Percentiles rank a stretch among this genome's conserved stretches.
Evolutionary conservation across 2,888 invertebrate genomes (phyloP).

Genomic region (Phortica okadai): DNA sequence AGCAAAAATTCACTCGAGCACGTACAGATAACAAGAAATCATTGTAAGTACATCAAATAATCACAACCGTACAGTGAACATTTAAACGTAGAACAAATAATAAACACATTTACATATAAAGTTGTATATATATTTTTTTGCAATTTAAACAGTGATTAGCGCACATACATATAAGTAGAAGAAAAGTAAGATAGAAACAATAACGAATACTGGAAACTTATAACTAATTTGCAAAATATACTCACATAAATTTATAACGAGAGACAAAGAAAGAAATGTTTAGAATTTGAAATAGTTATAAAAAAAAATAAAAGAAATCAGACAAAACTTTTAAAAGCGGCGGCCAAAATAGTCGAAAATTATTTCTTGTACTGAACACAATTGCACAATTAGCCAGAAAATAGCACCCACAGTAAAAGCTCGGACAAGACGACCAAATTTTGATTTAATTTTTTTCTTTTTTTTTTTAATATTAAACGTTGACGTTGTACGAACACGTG

Average conservation of each 20-base stretch:
- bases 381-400: constrained; percentile 3
- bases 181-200: constrained; percentile 31
- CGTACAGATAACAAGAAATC: neutral
- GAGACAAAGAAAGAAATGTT: constrained; percentile 49
- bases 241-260: constrained; percentile 63
- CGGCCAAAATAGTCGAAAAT: neutral
- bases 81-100: constrained; percentile 17
- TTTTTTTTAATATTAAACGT: neutral
- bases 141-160: neutral
- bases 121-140: neutral
- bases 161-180: neutral
- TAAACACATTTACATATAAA: constrained; percentile 28
- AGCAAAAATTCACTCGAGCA: neutral
- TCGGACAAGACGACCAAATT: constrained; percentile 10
- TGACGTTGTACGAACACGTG: neutral
- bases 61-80: neutral
- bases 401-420: constrained; percentile 27
- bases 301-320: neutral
- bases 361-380: constrained; percentile 1
- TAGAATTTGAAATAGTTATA: constrained; percentile 11
- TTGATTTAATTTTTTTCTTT: neutral
- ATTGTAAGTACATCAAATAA: neutral
- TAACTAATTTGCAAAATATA: constrained; percentile 46
- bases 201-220: constrained; percentile 28
- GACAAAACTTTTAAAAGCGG: constrained; percentile 21